A percentile compares a stretch with the other conserved stretches of the same genome.
These are phyloP conservation scores for Protaetia brevitarsis DNA, from an alignment of 1,140 invertebrate species.

Conservation along the genomic window DNA sequence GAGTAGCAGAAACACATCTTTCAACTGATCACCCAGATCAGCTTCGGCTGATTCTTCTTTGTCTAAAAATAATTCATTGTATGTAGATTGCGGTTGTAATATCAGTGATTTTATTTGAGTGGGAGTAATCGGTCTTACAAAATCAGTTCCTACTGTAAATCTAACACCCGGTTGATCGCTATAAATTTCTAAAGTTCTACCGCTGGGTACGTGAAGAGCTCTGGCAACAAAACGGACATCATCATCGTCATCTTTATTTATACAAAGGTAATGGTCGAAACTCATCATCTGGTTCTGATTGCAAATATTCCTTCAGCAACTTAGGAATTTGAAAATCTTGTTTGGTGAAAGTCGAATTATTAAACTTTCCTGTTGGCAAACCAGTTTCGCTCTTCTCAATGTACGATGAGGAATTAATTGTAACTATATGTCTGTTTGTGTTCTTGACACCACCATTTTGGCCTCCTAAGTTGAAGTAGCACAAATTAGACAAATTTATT, in stretches of 20 bases:
- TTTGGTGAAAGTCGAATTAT: constrained; percentile 54
- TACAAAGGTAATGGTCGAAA: constrained; percentile 68
- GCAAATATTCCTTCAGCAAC: constrained; percentile 48
- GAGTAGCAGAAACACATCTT: not conserved
- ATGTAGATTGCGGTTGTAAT: not conserved
- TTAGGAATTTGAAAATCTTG: constrained; percentile 59
- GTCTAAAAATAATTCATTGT: not conserved
- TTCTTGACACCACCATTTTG: constrained; percentile 53
- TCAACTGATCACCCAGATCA: not conserved
- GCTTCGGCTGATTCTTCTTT: not conserved
- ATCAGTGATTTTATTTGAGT: not conserved
- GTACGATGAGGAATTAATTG: constrained; percentile 61
- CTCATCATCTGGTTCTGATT: constrained; percentile 51
- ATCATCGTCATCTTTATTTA: constrained; percentile 47
- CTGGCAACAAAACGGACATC: constrained; percentile 38
- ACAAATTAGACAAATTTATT: constrained; percentile 64
- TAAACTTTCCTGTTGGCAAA: constrained; percentile 66
- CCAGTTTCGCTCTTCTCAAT: constrained; percentile 54
- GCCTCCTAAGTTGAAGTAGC: constrained; percentile 69
- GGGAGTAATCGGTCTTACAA: constrained; percentile 26
- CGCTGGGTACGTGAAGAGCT: constrained; percentile 54
- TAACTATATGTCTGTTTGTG: constrained; percentile 60
- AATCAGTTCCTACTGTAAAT: constrained; percentile 60
- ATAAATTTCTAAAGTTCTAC: constrained; percentile 61
- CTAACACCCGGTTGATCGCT: constrained; percentile 72